Conservation (phyloP, 2,888 invertebrate species). For the Lampropteryx suffumata region DNA sequence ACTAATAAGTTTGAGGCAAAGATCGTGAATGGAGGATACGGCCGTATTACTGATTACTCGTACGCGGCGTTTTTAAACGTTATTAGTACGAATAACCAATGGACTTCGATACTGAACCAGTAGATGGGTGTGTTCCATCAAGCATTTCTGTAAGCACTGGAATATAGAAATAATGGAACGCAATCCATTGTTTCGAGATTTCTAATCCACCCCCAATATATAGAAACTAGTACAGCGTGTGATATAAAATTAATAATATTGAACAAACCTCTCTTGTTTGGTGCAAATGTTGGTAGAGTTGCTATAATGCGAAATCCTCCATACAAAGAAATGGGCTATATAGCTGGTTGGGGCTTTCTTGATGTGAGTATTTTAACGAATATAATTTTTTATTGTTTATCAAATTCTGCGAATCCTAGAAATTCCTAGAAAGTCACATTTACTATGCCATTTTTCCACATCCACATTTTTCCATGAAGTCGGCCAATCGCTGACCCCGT, state of each 20-base stretch:
- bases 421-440: too few species aligned
- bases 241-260: slow-evolving; percentile 1
- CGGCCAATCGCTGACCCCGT: too few species aligned
- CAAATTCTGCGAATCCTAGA: too few species aligned
- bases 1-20: too few species aligned
- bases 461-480: too few species aligned
- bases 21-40: too few species aligned
- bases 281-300: neutral
- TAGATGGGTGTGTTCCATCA: neutral
- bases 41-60: neutral
- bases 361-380: slow-evolving; percentile 2
- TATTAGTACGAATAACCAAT: neutral
- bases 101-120: slow-evolving; percentile 5
- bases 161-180: neutral
- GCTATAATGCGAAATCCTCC: neutral
- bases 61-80: neutral
- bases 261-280: neutral
- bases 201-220: neutral
- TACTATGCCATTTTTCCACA: too few species aligned
- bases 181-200: neutral
- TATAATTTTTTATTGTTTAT: too few species aligned
- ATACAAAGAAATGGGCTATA: neutral
- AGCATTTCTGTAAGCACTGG: neutral
- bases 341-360: slow-evolving; percentile 8
- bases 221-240: neutral